Conservation (phyloP, 2,888 invertebrate species). For the Notodromas monacha region DNA sequence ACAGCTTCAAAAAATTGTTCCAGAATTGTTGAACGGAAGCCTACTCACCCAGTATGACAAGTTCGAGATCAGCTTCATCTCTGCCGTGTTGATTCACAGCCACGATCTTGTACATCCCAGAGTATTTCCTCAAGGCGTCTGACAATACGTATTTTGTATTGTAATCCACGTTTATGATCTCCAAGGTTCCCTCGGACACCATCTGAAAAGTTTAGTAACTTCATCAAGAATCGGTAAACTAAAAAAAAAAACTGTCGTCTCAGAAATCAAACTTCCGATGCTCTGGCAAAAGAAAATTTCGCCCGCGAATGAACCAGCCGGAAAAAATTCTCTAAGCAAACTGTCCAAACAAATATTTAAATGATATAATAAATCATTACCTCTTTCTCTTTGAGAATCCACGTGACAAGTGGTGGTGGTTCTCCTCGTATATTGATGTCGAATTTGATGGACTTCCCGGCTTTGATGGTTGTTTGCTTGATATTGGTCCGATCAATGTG, state of each 20-base stretch:
- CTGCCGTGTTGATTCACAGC: slow-evolving; percentile 67
- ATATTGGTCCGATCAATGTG: slow-evolving; percentile 81
- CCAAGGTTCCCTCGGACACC: slow-evolving; percentile 27
- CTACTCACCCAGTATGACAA: slow-evolving; percentile 39
- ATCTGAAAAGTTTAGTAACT: slow-evolving; percentile 15
- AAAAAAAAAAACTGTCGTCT: too few species aligned
- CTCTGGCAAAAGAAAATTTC: too few species aligned
- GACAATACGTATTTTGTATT: slow-evolving; percentile 54
- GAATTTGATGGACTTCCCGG: slow-evolving; percentile 65
- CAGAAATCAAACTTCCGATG: too few species aligned
- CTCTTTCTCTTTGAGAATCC: slow-evolving; percentile 51
- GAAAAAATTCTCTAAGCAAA: too few species aligned
- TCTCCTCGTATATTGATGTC: slow-evolving; percentile 81
- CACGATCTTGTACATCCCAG: slow-evolving; percentile 57
- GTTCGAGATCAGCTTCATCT: slow-evolving; percentile 72
- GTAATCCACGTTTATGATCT: slow-evolving; percentile 55
- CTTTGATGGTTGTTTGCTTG: slow-evolving; percentile 54
- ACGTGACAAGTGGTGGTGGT: slow-evolving; percentile 66
- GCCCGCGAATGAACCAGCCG: too few species aligned
- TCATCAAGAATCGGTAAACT: too few species aligned
- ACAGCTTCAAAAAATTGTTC: too few species aligned
- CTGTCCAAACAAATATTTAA: slow-evolving; percentile 6
- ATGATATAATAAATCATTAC: slow-evolving; percentile 18
- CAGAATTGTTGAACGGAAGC: not conserved
- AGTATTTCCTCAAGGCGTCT: slow-evolving; percentile 44